Base-by-base conservation (phyloP, 2,888 invertebrate genomes). In the Agrilus mali region DNA sequence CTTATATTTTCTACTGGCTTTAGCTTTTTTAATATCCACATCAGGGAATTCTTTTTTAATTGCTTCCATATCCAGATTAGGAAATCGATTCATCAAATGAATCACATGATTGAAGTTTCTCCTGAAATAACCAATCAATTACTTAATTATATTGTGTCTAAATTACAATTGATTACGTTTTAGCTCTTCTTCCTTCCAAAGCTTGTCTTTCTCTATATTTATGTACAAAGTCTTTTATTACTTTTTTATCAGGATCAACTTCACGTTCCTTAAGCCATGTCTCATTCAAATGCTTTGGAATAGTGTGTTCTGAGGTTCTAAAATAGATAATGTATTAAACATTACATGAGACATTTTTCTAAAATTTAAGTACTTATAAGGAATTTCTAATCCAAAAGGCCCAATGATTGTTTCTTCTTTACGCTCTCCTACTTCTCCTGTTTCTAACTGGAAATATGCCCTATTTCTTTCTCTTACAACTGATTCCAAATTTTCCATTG, bases 381-480 rank as follows among this genome's bases (percentile, higher is more conserved):
- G 71, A 46, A 70, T 73, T 41, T 63, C 69, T 40, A 80, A 61
- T 50, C 86, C 87, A 49, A 87, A 65, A 13, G 70, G 56, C 61
- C 72, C 80, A 1, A 69, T 57, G 14, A 72, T 73, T 47, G 77
- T 57, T 58, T 73, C 72, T 2, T 72, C 71, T 3, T 86, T 84
- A 34, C 85, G 71, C 63, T 90, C 89, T 3, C 89, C 90, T 45
- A 75, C 78, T 59, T 82, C 79, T 0, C 93, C 94, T 6, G 87
- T 90, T 72, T 98, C 97, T 41, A 98, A 68, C 52, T 82, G 61
- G 63, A 85, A 81, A 66, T 88, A 93, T 0, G 98, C 97, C 51
- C 75, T 69, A 63, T 99, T 94, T 49, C 98, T 73, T 69, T 98
- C 98, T 43, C 86, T 74, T 0, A 98, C 80, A 0, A 98, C 92